Conservation (phyloP, 2,113 vertebrate species). For the Lichenostomus cassidix region DNA sequence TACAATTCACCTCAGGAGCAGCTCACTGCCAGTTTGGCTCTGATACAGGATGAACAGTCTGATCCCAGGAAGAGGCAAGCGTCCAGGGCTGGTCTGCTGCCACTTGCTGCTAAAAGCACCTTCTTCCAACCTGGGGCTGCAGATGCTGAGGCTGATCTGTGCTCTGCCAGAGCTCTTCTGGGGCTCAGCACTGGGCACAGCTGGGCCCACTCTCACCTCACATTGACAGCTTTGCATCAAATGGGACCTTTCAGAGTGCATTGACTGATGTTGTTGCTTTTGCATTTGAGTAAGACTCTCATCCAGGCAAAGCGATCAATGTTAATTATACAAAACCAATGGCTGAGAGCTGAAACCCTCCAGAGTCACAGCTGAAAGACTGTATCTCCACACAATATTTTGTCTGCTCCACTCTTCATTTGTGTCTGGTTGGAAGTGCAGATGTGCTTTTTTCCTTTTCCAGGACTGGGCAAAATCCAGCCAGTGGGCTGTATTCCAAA, state of each 20-base stretch:
- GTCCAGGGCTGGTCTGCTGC: neutral
- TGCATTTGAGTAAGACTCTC: constrained; percentile 13
- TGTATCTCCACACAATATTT: neutral
- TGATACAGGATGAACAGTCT: rapidly evolving
- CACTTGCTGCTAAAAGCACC: neutral
- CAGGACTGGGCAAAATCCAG: constrained; percentile 2
- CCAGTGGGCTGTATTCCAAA: constrained; percentile 27
- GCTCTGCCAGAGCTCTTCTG: neutral
- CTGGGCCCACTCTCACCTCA: neutral
- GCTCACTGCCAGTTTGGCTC: neutral
- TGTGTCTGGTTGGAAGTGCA: constrained; percentile 38
- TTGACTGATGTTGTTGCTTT: neutral
- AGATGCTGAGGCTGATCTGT: neutral
- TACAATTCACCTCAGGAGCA: rapidly evolving
- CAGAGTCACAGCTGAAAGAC: neutral
- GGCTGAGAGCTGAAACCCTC: constrained; percentile 38
- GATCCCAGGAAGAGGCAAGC: neutral
- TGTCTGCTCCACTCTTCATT: neutral
- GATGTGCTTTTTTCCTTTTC: neutral
- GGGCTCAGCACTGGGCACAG: rapidly evolving
- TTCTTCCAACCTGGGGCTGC: neutral
- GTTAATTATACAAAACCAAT: constrained; percentile 44
- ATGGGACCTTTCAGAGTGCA: neutral
- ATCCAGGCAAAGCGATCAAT: constrained; percentile 54
- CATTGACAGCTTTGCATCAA: neutral